Evolutionary conservation across 1,140 invertebrate genomes (phyloP).

Genomic region (Parapsyche elsis): DNA sequence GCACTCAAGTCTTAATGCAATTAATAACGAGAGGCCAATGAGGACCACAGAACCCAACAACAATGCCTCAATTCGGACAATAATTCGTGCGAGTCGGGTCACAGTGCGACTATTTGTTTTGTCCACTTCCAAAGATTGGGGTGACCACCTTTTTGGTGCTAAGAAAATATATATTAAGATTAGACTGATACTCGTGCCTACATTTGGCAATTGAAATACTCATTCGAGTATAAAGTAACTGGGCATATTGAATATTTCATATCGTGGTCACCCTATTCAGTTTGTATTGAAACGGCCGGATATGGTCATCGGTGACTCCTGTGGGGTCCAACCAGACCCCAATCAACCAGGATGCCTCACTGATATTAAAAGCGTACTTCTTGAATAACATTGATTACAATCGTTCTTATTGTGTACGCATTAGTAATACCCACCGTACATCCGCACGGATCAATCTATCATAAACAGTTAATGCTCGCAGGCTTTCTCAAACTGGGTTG

Average conservation of each 20-base stretch:
- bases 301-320: constrained; percentile 21
- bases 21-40: constrained; percentile 28
- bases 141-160: not conserved
- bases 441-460: not conserved
- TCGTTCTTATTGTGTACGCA: not conserved
- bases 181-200: no score
- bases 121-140: not conserved
- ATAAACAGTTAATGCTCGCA: not conserved
- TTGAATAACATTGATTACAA: constrained; percentile 8
- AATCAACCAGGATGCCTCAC: not conserved
- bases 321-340: constrained; percentile 6
- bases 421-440: no score
- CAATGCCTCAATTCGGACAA: constrained; percentile 32
- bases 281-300: constrained; percentile 2
- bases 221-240: no score
- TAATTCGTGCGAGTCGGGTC: constrained; percentile 10
- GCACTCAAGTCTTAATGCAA: constrained; percentile 15
- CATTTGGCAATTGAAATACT: no score
- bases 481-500: not conserved
- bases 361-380: no score
- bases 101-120: constrained; percentile 35
- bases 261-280: not conserved
- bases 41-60: not conserved
- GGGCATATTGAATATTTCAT: no score
- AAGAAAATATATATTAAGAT: no score